phyloP scores from a whole-genome alignment of 2,113 vertebrate genomes.

The Rhineura floridana region DNA sequence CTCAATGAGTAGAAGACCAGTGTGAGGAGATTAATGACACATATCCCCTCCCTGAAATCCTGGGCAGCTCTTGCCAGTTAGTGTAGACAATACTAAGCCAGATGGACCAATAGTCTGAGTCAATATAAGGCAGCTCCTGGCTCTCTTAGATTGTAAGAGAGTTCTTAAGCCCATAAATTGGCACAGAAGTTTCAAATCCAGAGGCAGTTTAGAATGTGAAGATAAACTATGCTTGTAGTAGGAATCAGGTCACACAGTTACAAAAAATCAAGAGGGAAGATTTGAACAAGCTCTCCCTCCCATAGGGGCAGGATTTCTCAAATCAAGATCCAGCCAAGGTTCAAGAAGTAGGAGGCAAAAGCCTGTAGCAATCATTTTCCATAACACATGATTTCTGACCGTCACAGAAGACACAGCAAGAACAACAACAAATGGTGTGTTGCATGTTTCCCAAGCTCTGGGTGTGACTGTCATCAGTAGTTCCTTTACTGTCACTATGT shows the following conservation, averaged over 20 bases:
- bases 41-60: too few relatives aligned
- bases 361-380: neutral
- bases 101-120: too few relatives aligned
- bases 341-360: neutral
- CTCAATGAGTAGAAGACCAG: too few relatives aligned
- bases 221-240: neutral
- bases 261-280: neutral
- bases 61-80: too few relatives aligned
- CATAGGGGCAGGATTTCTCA: neutral
- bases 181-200: neutral
- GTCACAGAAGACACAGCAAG: neutral
- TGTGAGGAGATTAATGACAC: too few relatives aligned
- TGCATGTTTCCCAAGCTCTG: neutral
- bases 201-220: neutral
- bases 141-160: neutral
- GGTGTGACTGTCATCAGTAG: neutral
- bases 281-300: neutral
- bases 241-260: neutral
- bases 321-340: neutral
- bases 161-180: neutral
- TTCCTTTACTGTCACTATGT: neutral
- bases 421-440: neutral
- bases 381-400: neutral
- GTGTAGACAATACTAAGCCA: too few relatives aligned
- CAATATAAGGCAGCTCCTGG: too few relatives aligned